Evolutionary conservation across 2,113 vertebrate species (phyloP).

Genomic region (Festucalex cinctus): DNA sequence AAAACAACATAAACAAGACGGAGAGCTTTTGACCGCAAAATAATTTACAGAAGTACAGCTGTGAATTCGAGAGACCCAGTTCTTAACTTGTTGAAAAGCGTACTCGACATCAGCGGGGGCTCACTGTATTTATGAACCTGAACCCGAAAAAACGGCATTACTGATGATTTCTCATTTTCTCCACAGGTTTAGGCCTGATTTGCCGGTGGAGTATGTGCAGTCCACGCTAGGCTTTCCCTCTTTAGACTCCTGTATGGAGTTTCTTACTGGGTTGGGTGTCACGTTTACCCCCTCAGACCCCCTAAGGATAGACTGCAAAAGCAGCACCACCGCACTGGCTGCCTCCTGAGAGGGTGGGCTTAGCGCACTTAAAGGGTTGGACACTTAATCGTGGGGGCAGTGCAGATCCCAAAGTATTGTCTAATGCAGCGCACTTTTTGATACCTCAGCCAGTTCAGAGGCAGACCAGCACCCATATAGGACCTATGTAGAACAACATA

Average conservation of each 20-base stretch:
- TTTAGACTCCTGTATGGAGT: constrained; percentile 85
- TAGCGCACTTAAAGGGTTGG: constrained; percentile 17
- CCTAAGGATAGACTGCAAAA: constrained; percentile 88
- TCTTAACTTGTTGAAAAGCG: no score
- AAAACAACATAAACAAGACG: no score
- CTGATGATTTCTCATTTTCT: constrained; percentile 20
- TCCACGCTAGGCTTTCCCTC: constrained; percentile 83
- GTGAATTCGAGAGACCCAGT: no score
- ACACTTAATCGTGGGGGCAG: constrained; percentile 7
- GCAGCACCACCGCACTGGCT: constrained; percentile 79
- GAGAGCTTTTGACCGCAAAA: no score
- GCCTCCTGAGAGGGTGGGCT: constrained; percentile 69
- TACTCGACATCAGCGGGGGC: background rate
- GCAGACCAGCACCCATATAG: constrained; percentile 9
- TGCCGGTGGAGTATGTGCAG: constrained; percentile 85
- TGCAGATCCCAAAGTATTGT: constrained; percentile 36
- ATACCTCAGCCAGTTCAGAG: constrained; percentile 31
- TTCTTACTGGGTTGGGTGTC: constrained; percentile 82
- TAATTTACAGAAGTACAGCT: no score
- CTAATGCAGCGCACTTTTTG: constrained; percentile 40
- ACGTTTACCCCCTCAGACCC: constrained; percentile 77
- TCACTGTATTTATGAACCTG: background rate
- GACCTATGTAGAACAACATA: constrained; percentile 15
- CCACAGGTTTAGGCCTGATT: constrained; percentile 73
- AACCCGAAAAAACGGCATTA: rapidly evolving